These are phyloP conservation scores for Acrobasis repandana DNA, from an alignment of 2,888 invertebrate genomes.

Conservation along the genomic window DNA sequence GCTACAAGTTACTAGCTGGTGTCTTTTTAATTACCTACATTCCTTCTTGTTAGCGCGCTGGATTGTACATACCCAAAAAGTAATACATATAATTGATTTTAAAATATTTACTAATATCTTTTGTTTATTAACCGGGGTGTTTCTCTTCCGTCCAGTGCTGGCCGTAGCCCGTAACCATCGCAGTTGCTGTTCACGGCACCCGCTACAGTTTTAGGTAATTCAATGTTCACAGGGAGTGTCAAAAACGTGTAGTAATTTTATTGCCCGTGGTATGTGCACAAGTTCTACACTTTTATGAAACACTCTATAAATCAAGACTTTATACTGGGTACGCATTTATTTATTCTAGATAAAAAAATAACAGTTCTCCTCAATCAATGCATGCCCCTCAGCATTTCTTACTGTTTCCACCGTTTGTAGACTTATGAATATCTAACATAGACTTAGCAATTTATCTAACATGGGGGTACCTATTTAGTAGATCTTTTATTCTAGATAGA, in stretches of 20 bases:
- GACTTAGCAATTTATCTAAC: not conserved
- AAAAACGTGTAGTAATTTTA: not conserved
- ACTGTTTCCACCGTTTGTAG: not conserved
- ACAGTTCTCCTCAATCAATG: not conserved
- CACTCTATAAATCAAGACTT: not conserved
- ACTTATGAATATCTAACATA: not conserved
- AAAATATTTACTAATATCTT: too few relatives aligned
- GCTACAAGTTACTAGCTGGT: too few relatives aligned
- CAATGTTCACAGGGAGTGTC: constrained; percentile 3
- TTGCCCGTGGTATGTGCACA: too few relatives aligned
- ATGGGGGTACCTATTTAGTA: not conserved
- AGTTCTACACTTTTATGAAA: not conserved
- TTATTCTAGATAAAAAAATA: not conserved
- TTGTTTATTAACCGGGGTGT: constrained; percentile 36
- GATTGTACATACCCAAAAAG: too few relatives aligned
- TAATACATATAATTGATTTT: too few relatives aligned
- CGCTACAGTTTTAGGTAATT: constrained; percentile 27
- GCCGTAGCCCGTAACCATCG: constrained; percentile 71
- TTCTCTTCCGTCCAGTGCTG: constrained; percentile 74
- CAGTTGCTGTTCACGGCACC: constrained; percentile 32
- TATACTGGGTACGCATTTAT: not conserved
- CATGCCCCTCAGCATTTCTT: not conserved
- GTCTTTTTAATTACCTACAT: too few relatives aligned
- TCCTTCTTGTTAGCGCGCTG: too few relatives aligned
- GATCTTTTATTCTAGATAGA: not conserved